Conservation (phyloP, 2,113 vertebrate genomes). For the Centropus unirufus region DNA sequence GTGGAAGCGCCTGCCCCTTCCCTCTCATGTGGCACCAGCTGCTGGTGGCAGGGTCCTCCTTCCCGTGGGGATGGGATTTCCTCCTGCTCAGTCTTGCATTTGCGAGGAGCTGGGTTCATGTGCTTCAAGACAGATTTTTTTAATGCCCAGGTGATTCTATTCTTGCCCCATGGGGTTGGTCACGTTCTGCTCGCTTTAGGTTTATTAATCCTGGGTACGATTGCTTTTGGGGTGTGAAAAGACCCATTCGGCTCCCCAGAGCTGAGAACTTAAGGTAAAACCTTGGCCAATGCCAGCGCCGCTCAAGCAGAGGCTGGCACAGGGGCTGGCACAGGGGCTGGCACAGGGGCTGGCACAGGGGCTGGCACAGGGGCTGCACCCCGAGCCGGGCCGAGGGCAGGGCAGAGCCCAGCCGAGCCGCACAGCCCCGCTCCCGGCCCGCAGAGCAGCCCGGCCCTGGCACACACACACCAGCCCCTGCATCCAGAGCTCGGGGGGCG, state of each 20-base stretch:
- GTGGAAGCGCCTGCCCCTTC: not conserved
- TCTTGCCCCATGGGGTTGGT: not conserved
- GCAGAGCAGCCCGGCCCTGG: not conserved
- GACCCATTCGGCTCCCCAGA: not conserved
- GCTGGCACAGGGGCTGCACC: too few relatives aligned
- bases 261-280: not conserved
- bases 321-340: too few relatives aligned
- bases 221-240: not conserved
- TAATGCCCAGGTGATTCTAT: not conserved
- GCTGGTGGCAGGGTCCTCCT: too few relatives aligned
- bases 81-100: not conserved
- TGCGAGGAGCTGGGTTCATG: not conserved
- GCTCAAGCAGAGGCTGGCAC: not conserved
- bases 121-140: not conserved
- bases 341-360: too few relatives aligned
- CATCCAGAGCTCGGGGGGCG: too few relatives aligned
- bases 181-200: fast-evolving
- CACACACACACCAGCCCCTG: not conserved
- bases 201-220: not conserved
- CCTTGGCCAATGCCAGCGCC: too few relatives aligned
- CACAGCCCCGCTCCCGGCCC: too few relatives aligned
- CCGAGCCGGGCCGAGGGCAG: too few relatives aligned
- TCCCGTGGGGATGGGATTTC: not conserved
- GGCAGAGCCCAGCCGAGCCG: too few relatives aligned
- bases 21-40: too few relatives aligned